These are phyloP conservation scores for Choloepus hoffmanni DNA, from an alignment of 2,113 vertebrate genomes.

Conservation along the genomic window DNA sequence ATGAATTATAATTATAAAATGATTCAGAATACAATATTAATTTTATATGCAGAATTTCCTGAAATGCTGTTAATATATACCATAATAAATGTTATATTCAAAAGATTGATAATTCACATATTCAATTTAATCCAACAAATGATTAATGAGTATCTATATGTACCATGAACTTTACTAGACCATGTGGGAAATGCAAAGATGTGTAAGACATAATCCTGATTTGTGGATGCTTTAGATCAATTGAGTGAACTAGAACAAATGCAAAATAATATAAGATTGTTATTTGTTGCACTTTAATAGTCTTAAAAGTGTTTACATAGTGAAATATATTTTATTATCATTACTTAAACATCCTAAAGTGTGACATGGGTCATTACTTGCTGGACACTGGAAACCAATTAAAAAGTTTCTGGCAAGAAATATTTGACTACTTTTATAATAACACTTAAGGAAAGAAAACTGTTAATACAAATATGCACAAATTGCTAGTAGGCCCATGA, in stretches of 20 bases:
- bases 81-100: background rate
- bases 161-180: background rate
- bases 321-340: background rate
- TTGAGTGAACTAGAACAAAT: background rate
- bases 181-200: background rate
- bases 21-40: background rate
- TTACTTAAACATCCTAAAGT: background rate
- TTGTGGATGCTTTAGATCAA: background rate
- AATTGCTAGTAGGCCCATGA: background rate
- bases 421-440: background rate
- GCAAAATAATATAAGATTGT: background rate
- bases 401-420: background rate
- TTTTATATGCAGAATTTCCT: background rate
- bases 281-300: constrained; percentile 8
- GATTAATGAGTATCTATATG: background rate
- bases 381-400: background rate
- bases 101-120: background rate
- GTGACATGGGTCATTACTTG: background rate
- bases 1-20: constrained; percentile 31
- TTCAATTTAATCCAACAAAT: background rate
- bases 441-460: background rate
- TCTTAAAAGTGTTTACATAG: constrained; percentile 15
- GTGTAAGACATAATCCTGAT: background rate
- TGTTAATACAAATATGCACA: background rate
- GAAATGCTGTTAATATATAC: background rate